Conservation (phyloP, 2,888 invertebrate species). For the Mesorhabditis spiculigera region DNA sequence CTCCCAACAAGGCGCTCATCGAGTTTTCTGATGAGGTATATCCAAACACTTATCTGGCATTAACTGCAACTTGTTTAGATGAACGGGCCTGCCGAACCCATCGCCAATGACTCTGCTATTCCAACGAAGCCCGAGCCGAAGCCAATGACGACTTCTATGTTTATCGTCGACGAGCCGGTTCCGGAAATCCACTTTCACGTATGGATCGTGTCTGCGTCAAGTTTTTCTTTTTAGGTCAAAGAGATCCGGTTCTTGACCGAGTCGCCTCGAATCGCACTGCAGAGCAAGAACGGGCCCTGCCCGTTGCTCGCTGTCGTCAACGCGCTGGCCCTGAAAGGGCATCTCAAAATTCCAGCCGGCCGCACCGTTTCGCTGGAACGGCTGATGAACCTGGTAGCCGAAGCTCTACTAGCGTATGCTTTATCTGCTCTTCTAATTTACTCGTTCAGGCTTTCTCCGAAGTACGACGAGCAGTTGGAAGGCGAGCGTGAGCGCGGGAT, state of each 20-base stretch:
- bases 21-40: too few relatives aligned
- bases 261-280: conserved; percentile 64
- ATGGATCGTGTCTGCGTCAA: too few relatives aligned
- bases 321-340: conserved; percentile 63
- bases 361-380: not conserved
- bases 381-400: conserved; percentile 3
- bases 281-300: conserved; percentile 68
- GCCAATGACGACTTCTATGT: too few relatives aligned
- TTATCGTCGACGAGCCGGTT: too few relatives aligned
- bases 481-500: too few relatives aligned
- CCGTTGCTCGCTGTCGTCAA: conserved; percentile 67
- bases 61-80: too few relatives aligned
- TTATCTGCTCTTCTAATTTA: not conserved
- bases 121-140: too few relatives aligned
- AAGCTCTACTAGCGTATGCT: not conserved
- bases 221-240: conserved; percentile 60
- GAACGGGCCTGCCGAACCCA: too few relatives aligned
- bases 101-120: too few relatives aligned
- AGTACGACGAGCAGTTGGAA: conserved; percentile 65
- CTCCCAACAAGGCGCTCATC: too few relatives aligned
- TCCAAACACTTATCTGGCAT: too few relatives aligned
- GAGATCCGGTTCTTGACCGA: conserved; percentile 61
- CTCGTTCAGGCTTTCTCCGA: conserved; percentile 26
- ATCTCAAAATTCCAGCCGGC: conserved; percentile 31
- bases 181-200: too few relatives aligned